These are phyloP conservation scores for Epizoanthus stellaris DNA, from an alignment of 92 coral and sea anemone species.

Conservation along the genomic window DNA sequence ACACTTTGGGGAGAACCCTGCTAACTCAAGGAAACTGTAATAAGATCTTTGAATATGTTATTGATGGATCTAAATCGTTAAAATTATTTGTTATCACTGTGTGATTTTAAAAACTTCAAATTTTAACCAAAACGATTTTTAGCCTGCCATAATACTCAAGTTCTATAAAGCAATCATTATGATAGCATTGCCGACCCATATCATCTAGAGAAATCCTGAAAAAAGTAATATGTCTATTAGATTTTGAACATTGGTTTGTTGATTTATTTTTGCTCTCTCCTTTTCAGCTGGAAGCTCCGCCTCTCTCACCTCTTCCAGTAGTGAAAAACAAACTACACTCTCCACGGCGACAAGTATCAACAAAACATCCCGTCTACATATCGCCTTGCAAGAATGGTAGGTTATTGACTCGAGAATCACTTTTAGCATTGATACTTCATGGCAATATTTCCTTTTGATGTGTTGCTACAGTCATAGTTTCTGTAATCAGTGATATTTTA, in stretches of 20 bases:
- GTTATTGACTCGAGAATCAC: not conserved
- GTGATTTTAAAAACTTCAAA: too few species aligned
- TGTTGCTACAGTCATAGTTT: not conserved
- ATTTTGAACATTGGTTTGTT: not conserved
- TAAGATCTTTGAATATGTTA: too few species aligned
- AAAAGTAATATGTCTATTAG: not conserved
- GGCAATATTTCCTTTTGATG: too few species aligned
- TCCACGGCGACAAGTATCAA: conserved; percentile 91
- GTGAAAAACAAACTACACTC: conserved; percentile 93
- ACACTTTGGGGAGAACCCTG: too few species aligned
- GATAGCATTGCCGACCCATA: too few species aligned
- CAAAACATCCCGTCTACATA: conserved; percentile 85
- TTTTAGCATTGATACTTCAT: not conserved
- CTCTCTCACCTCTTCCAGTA: conserved; percentile 94
- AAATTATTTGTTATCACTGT: too few species aligned
- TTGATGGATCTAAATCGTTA: too few species aligned
- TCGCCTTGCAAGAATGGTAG: conserved; percentile 97
- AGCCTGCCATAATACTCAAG: too few species aligned
- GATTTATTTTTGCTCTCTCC: not conserved
- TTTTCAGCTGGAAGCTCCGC: conserved; percentile 91
- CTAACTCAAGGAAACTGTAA: too few species aligned
- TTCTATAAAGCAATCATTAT: too few species aligned
- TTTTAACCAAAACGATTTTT: too few species aligned
- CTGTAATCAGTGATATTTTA: not conserved
- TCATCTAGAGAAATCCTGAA: not conserved